A percentile compares a stretch with the other conserved stretches of the same genome.
Conservation (phyloP, 2,797 vertebrate genomes). For the Bradypus variegatus region DNA sequence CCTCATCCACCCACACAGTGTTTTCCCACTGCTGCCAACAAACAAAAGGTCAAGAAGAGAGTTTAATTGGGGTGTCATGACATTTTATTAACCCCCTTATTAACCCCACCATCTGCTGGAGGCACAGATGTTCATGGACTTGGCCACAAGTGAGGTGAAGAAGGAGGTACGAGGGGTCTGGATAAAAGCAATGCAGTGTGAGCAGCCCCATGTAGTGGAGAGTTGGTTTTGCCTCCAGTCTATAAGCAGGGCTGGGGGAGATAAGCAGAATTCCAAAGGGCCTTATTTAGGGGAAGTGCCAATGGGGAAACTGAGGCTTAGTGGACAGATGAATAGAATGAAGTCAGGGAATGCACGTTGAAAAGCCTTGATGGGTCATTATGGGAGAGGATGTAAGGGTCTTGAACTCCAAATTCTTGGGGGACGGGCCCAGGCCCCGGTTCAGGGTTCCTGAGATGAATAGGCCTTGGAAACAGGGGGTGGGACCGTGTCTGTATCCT, state of each 20-base stretch:
- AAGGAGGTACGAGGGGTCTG: neutral
- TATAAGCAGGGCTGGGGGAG: neutral
- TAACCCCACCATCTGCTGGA: neutral
- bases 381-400: neutral
- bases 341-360: neutral
- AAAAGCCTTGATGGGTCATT: neutral
- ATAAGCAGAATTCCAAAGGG: neutral
- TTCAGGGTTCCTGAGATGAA: neutral
- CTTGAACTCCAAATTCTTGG: neutral
- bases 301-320: neutral
- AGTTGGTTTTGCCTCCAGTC: neutral
- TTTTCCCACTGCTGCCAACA: neutral
- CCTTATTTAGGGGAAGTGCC: neutral
- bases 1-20: neutral
- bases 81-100: constrained; percentile 28
- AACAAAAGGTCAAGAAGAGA: neutral
- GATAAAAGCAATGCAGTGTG: neutral
- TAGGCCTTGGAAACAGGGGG: neutral
- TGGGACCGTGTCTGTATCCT: neutral
- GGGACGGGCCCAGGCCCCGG: neutral
- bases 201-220: neutral
- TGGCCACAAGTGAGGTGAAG: neutral
- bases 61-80: neutral
- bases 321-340: neutral
- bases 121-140: neutral